Conservation (phyloP, 2,113 vertebrate species). For the Gobio gobio region DNA sequence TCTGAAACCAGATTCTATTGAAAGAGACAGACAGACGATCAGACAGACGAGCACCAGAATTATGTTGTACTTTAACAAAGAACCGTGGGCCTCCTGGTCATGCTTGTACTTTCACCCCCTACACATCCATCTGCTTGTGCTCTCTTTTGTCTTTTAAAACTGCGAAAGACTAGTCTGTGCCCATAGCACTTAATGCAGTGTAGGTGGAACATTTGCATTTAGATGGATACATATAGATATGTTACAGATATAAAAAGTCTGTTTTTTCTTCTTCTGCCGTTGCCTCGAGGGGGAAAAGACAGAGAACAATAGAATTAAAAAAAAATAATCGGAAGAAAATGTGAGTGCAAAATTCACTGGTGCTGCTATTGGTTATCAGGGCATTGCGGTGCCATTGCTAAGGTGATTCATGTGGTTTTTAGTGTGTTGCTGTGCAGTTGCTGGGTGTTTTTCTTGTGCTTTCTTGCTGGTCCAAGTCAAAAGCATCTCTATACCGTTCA, state of each 20-base stretch:
- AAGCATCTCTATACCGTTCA: background rate
- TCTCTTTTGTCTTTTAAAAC: slow-evolving; percentile 41
- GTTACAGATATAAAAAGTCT: slow-evolving; percentile 67
- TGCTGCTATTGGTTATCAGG: background rate
- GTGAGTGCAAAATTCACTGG: background rate
- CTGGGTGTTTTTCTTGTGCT: background rate
- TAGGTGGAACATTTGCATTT: slow-evolving; percentile 83
- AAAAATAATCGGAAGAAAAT: slow-evolving; percentile 1
- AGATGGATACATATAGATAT: slow-evolving; percentile 79
- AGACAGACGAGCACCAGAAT: background rate
- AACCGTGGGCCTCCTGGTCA: slow-evolving; percentile 18
- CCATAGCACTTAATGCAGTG: slow-evolving; percentile 56
- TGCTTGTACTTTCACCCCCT: slow-evolving; percentile 38
- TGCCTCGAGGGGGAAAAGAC: slow-evolving; percentile 58
- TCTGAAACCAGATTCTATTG: slow-evolving; percentile 10
- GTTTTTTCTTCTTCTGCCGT: slow-evolving; percentile 44
- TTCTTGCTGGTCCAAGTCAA: background rate
- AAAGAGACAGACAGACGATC: background rate
- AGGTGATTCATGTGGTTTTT: background rate
- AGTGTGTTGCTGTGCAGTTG: background rate
- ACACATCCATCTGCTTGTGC: slow-evolving; percentile 31
- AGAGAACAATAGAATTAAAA: slow-evolving; percentile 40
- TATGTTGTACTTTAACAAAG: slow-evolving; percentile 22
- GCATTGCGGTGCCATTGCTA: background rate
- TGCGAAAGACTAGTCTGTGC: slow-evolving; percentile 26